A percentile compares a stretch with the other conserved stretches of the same genome.
phyloP scores from a whole-genome alignment of 2,797 vertebrate species.

The Hyperoplus lanceolatus region DNA sequence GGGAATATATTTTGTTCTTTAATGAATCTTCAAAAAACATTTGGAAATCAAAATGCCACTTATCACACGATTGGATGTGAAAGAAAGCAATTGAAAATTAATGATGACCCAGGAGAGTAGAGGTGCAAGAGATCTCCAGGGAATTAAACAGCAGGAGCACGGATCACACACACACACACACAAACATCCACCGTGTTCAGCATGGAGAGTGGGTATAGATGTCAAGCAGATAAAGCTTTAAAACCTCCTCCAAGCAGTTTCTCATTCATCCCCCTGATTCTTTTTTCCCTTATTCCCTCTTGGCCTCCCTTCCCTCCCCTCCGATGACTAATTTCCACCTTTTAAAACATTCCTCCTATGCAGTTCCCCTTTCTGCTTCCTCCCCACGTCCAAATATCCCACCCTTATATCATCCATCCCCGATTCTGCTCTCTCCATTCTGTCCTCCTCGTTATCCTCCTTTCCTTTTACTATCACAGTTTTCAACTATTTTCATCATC shows the following conservation, averaged over 20 bases:
- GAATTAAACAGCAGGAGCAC: conserved; percentile 41
- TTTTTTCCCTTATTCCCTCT: conserved; percentile 14
- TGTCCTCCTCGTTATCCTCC: not conserved
- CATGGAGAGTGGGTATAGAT: conserved; percentile 18
- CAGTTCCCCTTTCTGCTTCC: not conserved
- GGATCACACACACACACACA: conserved; percentile 11
- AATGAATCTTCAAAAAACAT: not conserved
- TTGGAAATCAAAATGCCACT: not conserved
- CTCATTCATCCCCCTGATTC: not conserved
- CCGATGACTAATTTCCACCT: conserved; percentile 23
- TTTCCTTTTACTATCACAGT: not conserved
- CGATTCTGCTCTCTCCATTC: not conserved
- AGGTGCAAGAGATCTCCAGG: conserved; percentile 38
- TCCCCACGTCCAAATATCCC: too few species aligned
- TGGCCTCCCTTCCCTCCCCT: not conserved
- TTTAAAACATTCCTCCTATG: conserved; percentile 1
- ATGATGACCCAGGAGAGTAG: conserved; percentile 22
- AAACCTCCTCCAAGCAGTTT: conserved; percentile 1
- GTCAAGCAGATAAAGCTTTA: conserved; percentile 46
- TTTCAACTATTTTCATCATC: too few species aligned
- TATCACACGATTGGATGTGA: conserved; percentile 13
- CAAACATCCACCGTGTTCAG: conserved; percentile 16
- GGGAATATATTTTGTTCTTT: not conserved
- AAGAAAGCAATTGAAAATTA: conserved; percentile 10
- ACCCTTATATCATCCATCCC: not conserved